Conservation (phyloP, 2,888 invertebrate species). For the Drosophila nigricruria region DNA sequence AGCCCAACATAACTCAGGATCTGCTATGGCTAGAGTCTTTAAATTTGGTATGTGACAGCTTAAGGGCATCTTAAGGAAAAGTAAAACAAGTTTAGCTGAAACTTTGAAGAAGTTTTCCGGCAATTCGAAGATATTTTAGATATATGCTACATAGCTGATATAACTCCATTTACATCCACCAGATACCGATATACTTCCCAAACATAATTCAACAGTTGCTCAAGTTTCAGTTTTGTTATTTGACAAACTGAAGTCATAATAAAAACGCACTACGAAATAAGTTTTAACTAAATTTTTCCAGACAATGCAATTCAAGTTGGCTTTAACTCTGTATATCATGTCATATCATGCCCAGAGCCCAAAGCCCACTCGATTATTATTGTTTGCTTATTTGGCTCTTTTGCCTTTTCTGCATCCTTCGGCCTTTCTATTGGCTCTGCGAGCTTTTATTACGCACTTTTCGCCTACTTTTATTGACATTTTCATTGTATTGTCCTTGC, state of each 20-base stretch:
- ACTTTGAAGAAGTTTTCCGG: too few relatives aligned
- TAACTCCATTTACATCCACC: too few relatives aligned
- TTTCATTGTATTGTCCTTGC: conserved; percentile 63
- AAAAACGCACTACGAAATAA: background rate
- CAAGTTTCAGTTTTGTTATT: background rate
- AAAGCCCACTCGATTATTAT: conserved; percentile 4
- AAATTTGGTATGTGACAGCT: background rate
- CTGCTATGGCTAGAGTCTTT: background rate
- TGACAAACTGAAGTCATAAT: background rate
- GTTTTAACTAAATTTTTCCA: background rate
- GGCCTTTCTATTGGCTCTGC: conserved; percentile 36
- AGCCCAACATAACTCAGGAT: background rate
- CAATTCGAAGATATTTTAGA: background rate
- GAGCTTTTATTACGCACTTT: conserved; percentile 55
- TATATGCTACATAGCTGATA: too few relatives aligned
- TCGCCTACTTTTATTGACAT: conserved; percentile 72
- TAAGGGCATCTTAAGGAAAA: background rate
- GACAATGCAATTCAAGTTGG: background rate
- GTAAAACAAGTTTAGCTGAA: background rate
- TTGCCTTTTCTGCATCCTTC: conserved; percentile 2
- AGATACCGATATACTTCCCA: background rate
- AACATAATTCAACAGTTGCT: background rate
- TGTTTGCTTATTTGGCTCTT: conserved; percentile 9
- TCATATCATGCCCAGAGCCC: background rate
- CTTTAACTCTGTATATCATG: background rate